A percentile compares a stretch with the other conserved stretches of the same genome.
phyloP scores from a whole-genome alignment of 2,113 vertebrate species.

The Peucedramus taeniatus region DNA sequence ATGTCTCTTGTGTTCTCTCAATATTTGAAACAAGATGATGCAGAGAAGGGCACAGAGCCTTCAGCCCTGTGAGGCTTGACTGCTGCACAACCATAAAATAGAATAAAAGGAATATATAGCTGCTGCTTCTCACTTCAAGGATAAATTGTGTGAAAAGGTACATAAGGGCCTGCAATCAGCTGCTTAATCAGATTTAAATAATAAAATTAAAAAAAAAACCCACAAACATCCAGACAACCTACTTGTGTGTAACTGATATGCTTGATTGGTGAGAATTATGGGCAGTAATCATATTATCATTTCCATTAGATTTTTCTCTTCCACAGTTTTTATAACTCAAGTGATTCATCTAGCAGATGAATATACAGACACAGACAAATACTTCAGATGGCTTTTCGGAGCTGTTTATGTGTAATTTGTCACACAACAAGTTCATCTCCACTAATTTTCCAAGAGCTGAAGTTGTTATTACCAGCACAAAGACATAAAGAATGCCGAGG shows the following conservation, averaged over 20 bases:
- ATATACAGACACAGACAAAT: conserved; percentile 29
- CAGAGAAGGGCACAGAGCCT: not conserved
- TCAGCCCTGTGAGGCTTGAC: not conserved
- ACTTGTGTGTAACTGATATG: conserved; percentile 30
- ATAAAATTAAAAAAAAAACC: not conserved
- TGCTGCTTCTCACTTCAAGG: not conserved
- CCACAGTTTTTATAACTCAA: conserved; percentile 34
- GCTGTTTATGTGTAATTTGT: conserved; percentile 43
- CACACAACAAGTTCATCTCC: conserved; percentile 37
- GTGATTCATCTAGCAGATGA: conserved; percentile 55
- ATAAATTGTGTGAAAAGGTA: not conserved
- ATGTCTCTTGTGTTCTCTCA: not conserved
- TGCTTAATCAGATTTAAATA: conserved; percentile 54
- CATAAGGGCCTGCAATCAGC: conserved; percentile 30
- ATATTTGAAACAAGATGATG: not conserved
- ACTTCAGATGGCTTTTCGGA: conserved; percentile 8
- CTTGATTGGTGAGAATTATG: conserved; percentile 56
- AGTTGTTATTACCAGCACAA: not conserved
- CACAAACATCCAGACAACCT: conserved; percentile 23
- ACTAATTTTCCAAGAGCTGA: conserved; percentile 24
- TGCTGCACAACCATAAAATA: not conserved
- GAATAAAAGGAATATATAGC: not conserved
- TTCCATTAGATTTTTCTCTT: conserved; percentile 40
- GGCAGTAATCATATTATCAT: conserved; percentile 64
- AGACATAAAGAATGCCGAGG: not conserved